Conservation (phyloP, 2,888 invertebrate species). For the Trachelus tabidus region DNA sequence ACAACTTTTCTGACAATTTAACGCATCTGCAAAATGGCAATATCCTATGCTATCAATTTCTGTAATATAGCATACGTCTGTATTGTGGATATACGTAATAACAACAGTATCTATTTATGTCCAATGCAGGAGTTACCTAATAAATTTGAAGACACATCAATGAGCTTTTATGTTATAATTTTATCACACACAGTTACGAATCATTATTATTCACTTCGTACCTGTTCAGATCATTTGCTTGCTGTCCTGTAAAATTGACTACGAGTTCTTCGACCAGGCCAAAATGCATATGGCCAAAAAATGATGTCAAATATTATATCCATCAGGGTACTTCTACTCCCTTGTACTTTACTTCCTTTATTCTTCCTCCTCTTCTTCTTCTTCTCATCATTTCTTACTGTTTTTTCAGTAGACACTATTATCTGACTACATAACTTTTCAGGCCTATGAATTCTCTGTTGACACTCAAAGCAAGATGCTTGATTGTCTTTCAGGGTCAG, state of each 20-base stretch:
- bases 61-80: not conserved
- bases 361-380: constrained; percentile 17
- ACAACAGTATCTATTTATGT: not conserved
- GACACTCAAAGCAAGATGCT: not conserved
- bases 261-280: constrained; percentile 5
- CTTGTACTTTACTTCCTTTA: constrained; percentile 5
- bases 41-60: not conserved
- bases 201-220: constrained; percentile 9
- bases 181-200: not conserved
- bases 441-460: not conserved
- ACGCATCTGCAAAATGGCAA: not conserved
- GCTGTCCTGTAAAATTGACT: not conserved
- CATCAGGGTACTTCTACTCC: not conserved
- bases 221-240: not conserved
- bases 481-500: not conserved
- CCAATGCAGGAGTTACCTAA: not conserved
- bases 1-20: not conserved
- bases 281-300: constrained; percentile 26
- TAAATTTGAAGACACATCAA: not conserved
- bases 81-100: not conserved
- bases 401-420: not conserved
- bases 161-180: not conserved
- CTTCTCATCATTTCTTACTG: not conserved
- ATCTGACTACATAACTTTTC: not conserved
- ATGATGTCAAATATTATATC: constrained; percentile 23